Base-by-base conservation (phyloP, 2,797 vertebrate species). In the Darevskia mixta region DNA sequence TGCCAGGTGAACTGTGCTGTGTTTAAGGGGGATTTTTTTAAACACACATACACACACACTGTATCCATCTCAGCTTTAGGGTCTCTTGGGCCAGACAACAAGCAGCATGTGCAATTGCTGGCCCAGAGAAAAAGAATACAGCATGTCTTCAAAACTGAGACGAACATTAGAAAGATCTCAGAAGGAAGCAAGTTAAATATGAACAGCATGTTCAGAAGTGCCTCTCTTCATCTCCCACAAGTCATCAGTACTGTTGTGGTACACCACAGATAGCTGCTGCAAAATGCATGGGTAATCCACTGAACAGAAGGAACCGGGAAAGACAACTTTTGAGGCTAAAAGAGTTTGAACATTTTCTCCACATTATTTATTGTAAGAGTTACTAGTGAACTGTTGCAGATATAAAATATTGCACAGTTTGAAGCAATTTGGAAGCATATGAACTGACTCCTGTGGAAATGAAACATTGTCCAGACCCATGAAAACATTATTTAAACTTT, bases 11-110 rank as follows among this genome's bases (percentile, higher is more conserved):
- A 82, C 82, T 82, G 45, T 76, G 27, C 1, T 27, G 10, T 84
- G 41, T 86, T 91, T 73, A 87, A 88, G 66, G 49, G 83, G 27
- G 55, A 89, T 5, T 18, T 77, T 80, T 88, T 13, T 3, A 1
- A 13, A 49, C 49, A 55, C 49, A 55, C 49, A 55, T 0, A 15
- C 49, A 55, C 49, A 55, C 49, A 55, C 49, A 5, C 69, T 75
- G 79, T 35, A 67, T 71, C n/a, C 32, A 61, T 88, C 35, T 78
- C 43, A 29, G 69, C 67, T 80, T 49, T 75, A 17, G 18, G 11
- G n/a, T 89, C 78, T 89, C 66, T 75, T 49, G 58, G 55, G 78
- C 69, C 58, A 76, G 8, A 8, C 49, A 87, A 75, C 29, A 79
- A 79, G 29, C 32, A 89, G 58, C 72, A 58, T 41, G 35, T 80